Evolutionary conservation across 2,888 invertebrate genomes (phyloP).

Genomic region (Dusona sp.): DNA sequence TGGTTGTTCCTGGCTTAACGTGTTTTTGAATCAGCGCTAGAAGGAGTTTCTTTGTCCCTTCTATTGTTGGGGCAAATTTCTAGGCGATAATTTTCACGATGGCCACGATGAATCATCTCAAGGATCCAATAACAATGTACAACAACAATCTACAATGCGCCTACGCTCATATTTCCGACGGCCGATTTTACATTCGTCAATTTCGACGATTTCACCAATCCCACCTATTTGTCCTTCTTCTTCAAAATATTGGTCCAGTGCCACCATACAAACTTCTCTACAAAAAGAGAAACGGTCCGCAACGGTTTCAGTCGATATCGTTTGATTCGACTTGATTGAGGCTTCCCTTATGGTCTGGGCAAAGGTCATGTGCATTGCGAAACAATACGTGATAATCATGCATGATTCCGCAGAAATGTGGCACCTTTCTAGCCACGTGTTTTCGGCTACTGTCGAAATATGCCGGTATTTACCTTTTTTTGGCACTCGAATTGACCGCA

Average conservation of each 20-base stretch:
- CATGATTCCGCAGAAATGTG: background rate
- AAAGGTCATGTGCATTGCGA: slow-evolving; percentile 32
- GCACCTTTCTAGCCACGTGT: slow-evolving; percentile 49
- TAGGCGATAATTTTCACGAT: slow-evolving; percentile 36
- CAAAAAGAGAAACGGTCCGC: slow-evolving; percentile 55
- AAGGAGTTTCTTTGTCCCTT: slow-evolving; percentile 21
- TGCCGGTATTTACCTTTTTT: slow-evolving; percentile 48
- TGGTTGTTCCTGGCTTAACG: background rate
- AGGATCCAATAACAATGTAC: background rate
- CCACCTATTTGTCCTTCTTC: slow-evolving; percentile 35
- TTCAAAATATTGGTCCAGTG: slow-evolving; percentile 28
- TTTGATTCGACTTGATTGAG: slow-evolving; percentile 23
- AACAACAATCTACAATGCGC: background rate
- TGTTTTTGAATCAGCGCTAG: background rate
- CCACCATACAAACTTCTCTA: slow-evolving; percentile 46
- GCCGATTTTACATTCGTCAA: slow-evolving; percentile 47
- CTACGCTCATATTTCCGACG: slow-evolving; percentile 43
- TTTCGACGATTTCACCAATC: slow-evolving; percentile 37
- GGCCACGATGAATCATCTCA: slow-evolving; percentile 11
- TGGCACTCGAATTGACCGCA: slow-evolving; percentile 44
- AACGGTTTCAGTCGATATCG: slow-evolving; percentile 42
- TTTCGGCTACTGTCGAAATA: slow-evolving; percentile 26
- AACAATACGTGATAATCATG: slow-evolving; percentile 52
- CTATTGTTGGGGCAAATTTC: slow-evolving; percentile 29
- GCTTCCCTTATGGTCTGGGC: slow-evolving; percentile 39